Evolutionary conservation across 2,113 vertebrate species (phyloP).

Genomic region (Accipiter virgatus): DNA sequence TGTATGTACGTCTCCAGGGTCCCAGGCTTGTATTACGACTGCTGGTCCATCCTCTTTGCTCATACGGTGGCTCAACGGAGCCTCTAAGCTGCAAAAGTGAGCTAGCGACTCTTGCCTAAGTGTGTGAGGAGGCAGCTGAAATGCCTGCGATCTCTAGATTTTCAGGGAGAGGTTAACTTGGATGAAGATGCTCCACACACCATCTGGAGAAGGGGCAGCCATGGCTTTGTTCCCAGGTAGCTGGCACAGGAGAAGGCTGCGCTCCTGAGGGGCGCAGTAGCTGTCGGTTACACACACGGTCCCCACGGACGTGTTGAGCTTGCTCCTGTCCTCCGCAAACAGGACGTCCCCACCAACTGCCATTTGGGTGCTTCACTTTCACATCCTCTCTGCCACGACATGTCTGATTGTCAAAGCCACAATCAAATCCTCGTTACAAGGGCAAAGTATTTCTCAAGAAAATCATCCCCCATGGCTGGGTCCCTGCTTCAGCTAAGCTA

Average conservation of each 20-base stretch:
- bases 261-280: neutral
- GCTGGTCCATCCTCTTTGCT: neutral
- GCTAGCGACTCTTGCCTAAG: neutral
- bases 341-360: conserved; percentile 38
- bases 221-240: neutral
- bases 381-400: conserved; percentile 15
- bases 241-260: neutral
- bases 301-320: neutral
- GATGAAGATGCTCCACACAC: neutral
- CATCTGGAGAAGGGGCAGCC: neutral
- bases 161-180: neutral
- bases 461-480: neutral
- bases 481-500: neutral
- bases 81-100: neutral
- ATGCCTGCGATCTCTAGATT: neutral
- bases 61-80: neutral
- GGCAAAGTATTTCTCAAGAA: neutral
- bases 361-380: neutral
- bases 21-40: neutral
- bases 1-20: neutral
- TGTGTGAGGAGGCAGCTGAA: neutral
- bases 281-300: rapidly evolving
- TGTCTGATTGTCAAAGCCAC: neutral
- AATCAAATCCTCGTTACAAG: neutral
- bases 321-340: conserved; percentile 11